Conservation (phyloP, 92 coral and sea anemone genomes). For the Phenganax marumi region DNA sequence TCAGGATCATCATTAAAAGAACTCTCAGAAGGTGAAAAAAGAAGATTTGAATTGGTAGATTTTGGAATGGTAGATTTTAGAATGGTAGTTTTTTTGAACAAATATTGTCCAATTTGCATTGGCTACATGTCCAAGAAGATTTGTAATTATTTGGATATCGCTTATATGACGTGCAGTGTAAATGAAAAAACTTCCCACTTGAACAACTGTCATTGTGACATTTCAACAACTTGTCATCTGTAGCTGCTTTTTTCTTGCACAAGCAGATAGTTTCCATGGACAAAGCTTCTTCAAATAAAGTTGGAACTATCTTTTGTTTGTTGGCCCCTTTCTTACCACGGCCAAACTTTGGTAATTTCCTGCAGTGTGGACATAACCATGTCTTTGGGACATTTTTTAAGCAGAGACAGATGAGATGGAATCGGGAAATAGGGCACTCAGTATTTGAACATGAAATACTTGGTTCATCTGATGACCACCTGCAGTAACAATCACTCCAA, state of each 20-base stretch:
- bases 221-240: conserved; percentile 52
- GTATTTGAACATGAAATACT: conserved; percentile 55
- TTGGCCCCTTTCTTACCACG: conserved; percentile 36
- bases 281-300: conserved; percentile 1
- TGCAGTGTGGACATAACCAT: conserved; percentile 69
- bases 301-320: background rate
- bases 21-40: too few relatives aligned
- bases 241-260: conserved; percentile 46
- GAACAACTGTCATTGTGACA: conserved; percentile 47
- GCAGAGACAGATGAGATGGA: conserved; percentile 60
- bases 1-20: too few relatives aligned
- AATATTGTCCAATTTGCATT: conserved; percentile 45
- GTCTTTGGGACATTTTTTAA: conserved; percentile 43
- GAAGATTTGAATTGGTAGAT: too few relatives aligned
- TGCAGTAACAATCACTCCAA: conserved; percentile 58
- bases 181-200: conserved; percentile 54
- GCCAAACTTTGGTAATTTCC: conserved; percentile 47
- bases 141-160: conserved; percentile 49
- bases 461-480: conserved; percentile 33
- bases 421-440: conserved; percentile 47
- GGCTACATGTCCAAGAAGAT: conserved; percentile 58
- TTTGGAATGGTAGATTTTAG: too few relatives aligned
- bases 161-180: conserved; percentile 53
- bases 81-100: too few relatives aligned
- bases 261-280: conserved; percentile 29